Evolutionary conservation across 2,888 invertebrate genomes (phyloP), one percentile per base, ranked within the genome.

Genomic region (Anarsia innoxiella): DNA sequence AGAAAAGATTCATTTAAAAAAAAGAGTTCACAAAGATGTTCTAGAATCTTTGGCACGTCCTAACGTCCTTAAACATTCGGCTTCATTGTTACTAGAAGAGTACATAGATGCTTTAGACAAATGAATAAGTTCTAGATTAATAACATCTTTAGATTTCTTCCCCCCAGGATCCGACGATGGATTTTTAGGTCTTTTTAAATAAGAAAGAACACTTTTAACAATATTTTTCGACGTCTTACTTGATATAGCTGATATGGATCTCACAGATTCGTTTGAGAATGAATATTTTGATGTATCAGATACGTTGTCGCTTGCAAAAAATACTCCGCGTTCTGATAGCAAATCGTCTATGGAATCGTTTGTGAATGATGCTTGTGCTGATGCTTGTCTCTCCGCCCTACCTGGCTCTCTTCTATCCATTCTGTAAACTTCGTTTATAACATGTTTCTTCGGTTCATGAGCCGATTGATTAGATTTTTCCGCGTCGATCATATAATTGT

Each of bases 321-420:
- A 43, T 27, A 74, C 51, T 0, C 77, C 74, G 13, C 70, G 50
- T 48, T 80, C 74, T 0, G 75, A 76, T 8, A 83, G 37, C 10
- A 66, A 71, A 30, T 82, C 80, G 9, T 83, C 83, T 2, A 80
- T 62, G 0, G 78, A 77, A 38, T 83, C 82, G 12, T 80, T 78
- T 0, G 79, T 66, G 28, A 83, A 76, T 3, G 44, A 59, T 0
- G 68, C 74, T 37, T 82, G 80, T 0, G 74, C 35, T n/a, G 27
- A 27, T 1, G 12, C 23, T 12, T 33, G 33, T n/a, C n/a, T n/a
- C n/a, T n/a, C n/a, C n/a, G n/a, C n/a, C n/a, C n/a, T n/a, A n/a
- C n/a, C n/a, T n/a, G n/a, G n/a, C n/a, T n/a, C n/a, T n/a, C n/a
- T n/a, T n/a, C n/a, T n/a, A n/a, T n/a, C n/a, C n/a, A n/a, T n/a